Conservation (phyloP, 2,888 invertebrate genomes). For the Escarpia spicata region DNA sequence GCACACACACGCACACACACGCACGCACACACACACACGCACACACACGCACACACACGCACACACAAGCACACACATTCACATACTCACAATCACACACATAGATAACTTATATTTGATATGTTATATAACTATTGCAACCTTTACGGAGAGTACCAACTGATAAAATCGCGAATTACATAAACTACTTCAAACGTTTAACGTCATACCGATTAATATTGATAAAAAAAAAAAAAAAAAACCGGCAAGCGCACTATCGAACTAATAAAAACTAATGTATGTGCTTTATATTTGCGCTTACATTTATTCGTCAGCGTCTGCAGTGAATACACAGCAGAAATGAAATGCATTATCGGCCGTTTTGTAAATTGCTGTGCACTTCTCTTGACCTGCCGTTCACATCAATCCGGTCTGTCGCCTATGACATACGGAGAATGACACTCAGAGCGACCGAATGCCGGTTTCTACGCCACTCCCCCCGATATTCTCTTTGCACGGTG, state of each 20-base stretch:
- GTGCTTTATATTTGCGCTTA: too few species aligned
- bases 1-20: not conserved
- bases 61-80: not conserved
- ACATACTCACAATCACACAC: not conserved
- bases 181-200: not conserved
- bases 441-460: not conserved
- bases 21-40: not conserved
- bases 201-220: not conserved
- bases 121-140: not conserved
- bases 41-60: not conserved
- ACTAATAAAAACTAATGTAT: not conserved
- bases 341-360: not conserved
- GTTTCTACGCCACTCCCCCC: not conserved
- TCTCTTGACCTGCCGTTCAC: not conserved
- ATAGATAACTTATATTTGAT: not conserved
- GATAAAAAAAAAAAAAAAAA: not conserved
- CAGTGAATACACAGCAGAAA: not conserved
- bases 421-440: not conserved
- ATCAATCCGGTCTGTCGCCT: not conserved
- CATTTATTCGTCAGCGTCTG: not conserved
- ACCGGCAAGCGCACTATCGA: not conserved
- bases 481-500: not conserved
- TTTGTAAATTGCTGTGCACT: slow-evolving; percentile 1
- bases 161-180: not conserved
- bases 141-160: not conserved